These are phyloP conservation scores for Drosophila sproati DNA, from an alignment of 1,140 invertebrate species.

Conservation along the genomic window DNA sequence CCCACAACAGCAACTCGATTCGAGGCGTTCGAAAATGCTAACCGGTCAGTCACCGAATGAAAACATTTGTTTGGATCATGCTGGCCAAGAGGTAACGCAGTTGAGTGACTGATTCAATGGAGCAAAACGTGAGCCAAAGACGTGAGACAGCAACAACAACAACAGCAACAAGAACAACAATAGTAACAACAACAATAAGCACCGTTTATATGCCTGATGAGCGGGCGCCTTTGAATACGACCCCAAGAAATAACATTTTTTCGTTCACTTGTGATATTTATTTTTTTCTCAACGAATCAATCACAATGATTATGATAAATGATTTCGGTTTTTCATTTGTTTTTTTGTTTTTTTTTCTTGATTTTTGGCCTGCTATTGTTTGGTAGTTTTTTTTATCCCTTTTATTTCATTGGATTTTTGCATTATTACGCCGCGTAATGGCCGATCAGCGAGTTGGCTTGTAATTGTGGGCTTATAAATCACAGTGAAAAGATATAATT, in stretches of 20 bases:
- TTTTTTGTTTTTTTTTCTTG: slow-evolving; percentile 41
- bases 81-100: slow-evolving; percentile 56
- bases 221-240: slow-evolving; percentile 69
- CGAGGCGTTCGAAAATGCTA: slow-evolving; percentile 63
- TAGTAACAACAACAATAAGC: slow-evolving; percentile 56
- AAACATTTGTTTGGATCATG: slow-evolving; percentile 64
- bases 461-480: slow-evolving; percentile 79
- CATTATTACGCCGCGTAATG: slow-evolving; percentile 74
- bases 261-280: slow-evolving; percentile 74
- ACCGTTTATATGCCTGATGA: slow-evolving; percentile 79
- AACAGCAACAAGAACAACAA: slow-evolving; percentile 10
- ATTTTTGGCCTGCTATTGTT: slow-evolving; percentile 43
- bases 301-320: slow-evolving; percentile 84
- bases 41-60: slow-evolving; percentile 66
- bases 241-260: slow-evolving; percentile 53
- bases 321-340: slow-evolving; percentile 77
- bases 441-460: slow-evolving; percentile 68
- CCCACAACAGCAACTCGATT: slow-evolving; percentile 23
- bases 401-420: slow-evolving; percentile 47
- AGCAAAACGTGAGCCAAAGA: slow-evolving; percentile 76
- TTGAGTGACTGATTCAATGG: slow-evolving; percentile 75
- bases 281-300: slow-evolving; percentile 81
- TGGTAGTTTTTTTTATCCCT: slow-evolving; percentile 15
- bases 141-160: slow-evolving; percentile 70
- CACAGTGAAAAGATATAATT: slow-evolving; percentile 77